Base-by-base conservation (phyloP, 1,140 invertebrate species). In the Elymnias hypermnestra region DNA sequence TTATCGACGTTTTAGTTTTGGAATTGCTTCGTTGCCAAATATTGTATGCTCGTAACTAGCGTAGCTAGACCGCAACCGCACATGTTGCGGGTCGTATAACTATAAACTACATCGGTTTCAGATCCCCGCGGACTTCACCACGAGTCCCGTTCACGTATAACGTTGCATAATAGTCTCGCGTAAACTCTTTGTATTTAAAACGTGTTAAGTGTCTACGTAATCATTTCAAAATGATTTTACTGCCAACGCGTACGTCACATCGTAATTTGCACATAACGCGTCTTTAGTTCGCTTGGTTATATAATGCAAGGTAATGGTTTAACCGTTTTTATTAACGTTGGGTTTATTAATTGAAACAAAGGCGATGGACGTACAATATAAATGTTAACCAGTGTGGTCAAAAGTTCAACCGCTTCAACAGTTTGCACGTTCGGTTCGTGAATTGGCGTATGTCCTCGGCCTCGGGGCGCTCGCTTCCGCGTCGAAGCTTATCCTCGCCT, bases 381-480 rank as follows among this genome's bases (percentile, higher is more conserved):
- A n/a, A n/a, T n/a, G n/a, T n/a, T 39, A 29, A 17, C 25, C 28
- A 7, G 15, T n/a, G 25, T 46, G 45, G 45, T 49, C 46, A 49
- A 42, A 49, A 42, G 39, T 53, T 39, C 38, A 42, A 65, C 51
- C 51, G 59, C 54, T 66, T 63, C 55, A 8, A 29, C 60, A 39
- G 54, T 51, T 56, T 44, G 53, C 53, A 62, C 55, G 63, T 66
- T 63, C 56, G 59, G 67, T 78, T 74, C 60, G 67, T 79, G 72
- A 76, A 82, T 81, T 74, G 72, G 56, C 60, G 59, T 49, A 43
- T 70, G 79, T 72, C 77, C 77, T 81, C 81, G 75, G 73, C 81
- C 75, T 83, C 77, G 79, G 62, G 59, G 39, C 53, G 51, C 43
- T 60, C 60, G 61, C 77, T 84, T 84, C 81, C 81, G 81, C 76